A percentile compares a stretch with the other conserved stretches of the same genome.
Evolutionary conservation across 64 coral and sea anemone genomes (phyloP).

Genomic region (Actinia equina): DNA sequence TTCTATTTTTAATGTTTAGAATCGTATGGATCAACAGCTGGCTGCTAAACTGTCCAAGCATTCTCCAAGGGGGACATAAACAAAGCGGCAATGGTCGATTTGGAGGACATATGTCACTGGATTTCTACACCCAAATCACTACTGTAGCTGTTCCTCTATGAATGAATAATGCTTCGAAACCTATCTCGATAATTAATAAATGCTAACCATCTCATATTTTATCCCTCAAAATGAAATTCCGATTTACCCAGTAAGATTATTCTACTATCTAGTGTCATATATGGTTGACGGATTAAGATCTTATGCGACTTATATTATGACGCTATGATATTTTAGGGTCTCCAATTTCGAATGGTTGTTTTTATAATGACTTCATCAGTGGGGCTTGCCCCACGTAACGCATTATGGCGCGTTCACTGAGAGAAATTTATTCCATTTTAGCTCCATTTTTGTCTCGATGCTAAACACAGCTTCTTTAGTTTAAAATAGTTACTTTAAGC

Average conservation of each 20-base stretch:
- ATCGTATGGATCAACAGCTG: slow-evolving; percentile 58
- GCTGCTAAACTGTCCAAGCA: slow-evolving; percentile 37
- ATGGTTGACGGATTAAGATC: too few relatives aligned
- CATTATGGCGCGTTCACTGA: too few relatives aligned
- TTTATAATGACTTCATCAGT: too few relatives aligned
- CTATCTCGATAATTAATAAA: not conserved
- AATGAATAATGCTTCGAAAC: not conserved
- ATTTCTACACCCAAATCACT: slow-evolving; percentile 43
- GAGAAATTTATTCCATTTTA: too few relatives aligned
- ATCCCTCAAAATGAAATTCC: not conserved
- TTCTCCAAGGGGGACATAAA: slow-evolving; percentile 32
- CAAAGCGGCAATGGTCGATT: slow-evolving; percentile 34
- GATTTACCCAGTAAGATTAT: not conserved
- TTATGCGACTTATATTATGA: too few relatives aligned
- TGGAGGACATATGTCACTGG: slow-evolving; percentile 26
- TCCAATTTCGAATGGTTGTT: too few relatives aligned
- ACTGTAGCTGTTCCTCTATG: slow-evolving; percentile 1
- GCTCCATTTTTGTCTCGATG: too few relatives aligned
- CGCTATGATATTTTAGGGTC: not conserved
- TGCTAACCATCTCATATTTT: not conserved
- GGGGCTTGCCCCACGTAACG: too few relatives aligned
- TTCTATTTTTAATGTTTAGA: not conserved
- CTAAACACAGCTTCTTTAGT: too few relatives aligned
- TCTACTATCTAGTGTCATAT: not conserved
- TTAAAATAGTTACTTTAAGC: too few relatives aligned